Evolutionary conservation across 2,888 invertebrate genomes (phyloP), one percentile per base, ranked within the genome.

Genomic region (Stratiomys singularior): DNA sequence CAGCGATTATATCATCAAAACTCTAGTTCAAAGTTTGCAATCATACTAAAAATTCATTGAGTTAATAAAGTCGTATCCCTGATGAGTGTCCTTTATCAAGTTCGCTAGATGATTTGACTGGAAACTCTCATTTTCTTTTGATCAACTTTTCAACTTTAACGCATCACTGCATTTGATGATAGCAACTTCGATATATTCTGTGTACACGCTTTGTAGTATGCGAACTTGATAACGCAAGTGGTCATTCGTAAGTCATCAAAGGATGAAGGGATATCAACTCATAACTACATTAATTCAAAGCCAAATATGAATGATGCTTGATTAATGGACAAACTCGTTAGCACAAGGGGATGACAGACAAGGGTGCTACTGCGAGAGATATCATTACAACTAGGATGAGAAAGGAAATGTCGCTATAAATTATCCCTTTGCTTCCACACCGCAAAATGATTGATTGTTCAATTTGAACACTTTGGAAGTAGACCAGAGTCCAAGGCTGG

Each of bases 401-500:
- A 72, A 72, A 72, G 71, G 71, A 72, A 72, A 72, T 72, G 71
- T 72, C 71, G 71, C 71, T 56, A 72, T 72, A 72, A 72, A 52
- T 72, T 72, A 72, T 72, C 71, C 71, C 28, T 72, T 72, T 72
- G 56, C 71, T 52, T 72, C 15, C 52, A 72, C 28, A 37, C 56
- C 71, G 56, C 56, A 52, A 72, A 28, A 72, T 72, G 71, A 72
- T 72, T 72, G 71, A 72, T 72, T 72, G 56, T 72, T 56, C 56
- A 28, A 72, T 72, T 72, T 28, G 71, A 72, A 72, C 71, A 72
- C 27, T 52, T 56, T 28, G 56, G 52, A 44, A 37, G 30, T n/a
- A 30, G 37, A 66, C n/a, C 30, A 25, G 18, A 30, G 30, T 28
- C n/a, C 27, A 37, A 11, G 13, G 71, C 21, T n/a, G 56, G 56